Evolutionary conservation across 2,888 invertebrate genomes (phyloP).

Genomic region (Rhorus exstirpatorius): DNA sequence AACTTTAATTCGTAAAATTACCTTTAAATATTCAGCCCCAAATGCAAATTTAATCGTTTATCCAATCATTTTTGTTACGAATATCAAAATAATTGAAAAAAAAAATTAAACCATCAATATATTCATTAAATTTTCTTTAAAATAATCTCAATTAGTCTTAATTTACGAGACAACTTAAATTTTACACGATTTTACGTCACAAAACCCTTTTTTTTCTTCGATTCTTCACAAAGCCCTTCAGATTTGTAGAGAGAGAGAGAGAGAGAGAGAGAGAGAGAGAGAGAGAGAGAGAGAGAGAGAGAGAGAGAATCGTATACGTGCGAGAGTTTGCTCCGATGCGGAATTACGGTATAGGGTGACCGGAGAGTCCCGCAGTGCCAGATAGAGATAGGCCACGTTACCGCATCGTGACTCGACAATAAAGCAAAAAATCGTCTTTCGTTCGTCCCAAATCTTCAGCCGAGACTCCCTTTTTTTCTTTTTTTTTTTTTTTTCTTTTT

Average conservation of each 20-base stretch:
- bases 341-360: constrained; percentile 76
- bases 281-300: constrained; percentile 39
- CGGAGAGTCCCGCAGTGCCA: constrained; percentile 69
- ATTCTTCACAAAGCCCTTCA: constrained; percentile 39
- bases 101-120: too few relatives aligned
- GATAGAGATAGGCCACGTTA: constrained; percentile 85
- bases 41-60: too few relatives aligned
- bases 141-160: too few relatives aligned
- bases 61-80: too few relatives aligned
- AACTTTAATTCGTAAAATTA: too few relatives aligned
- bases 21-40: too few relatives aligned
- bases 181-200: constrained; percentile 12
- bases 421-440: constrained; percentile 75
- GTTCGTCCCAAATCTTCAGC: constrained; percentile 79
- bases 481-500: too few relatives aligned
- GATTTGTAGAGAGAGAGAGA: constrained; percentile 35
- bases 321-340: constrained; percentile 33
- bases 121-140: too few relatives aligned
- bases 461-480: constrained; percentile 66
- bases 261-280: constrained; percentile 35
- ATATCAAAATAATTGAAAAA: too few relatives aligned
- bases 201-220: constrained; percentile 25
- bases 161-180: too few relatives aligned
- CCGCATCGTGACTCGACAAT: constrained; percentile 85
- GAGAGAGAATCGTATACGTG: constrained; percentile 42